phyloP scores from a whole-genome alignment of 2,113 vertebrate genomes.

The Genyomyrus donnyi region DNA sequence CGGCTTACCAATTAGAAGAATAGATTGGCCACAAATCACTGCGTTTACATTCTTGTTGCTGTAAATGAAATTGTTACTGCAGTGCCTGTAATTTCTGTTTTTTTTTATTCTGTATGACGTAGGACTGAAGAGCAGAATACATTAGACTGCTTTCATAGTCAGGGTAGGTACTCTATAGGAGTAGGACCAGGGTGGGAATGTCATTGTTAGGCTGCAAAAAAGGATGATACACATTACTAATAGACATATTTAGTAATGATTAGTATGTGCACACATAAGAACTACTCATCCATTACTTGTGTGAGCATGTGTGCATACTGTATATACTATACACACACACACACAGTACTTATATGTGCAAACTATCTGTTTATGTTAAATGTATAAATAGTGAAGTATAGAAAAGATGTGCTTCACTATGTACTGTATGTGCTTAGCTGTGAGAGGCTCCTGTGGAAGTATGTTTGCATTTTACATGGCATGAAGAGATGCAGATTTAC shows the following conservation, averaged over 20 bases:
- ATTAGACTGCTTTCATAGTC: background rate
- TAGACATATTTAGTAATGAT: background rate
- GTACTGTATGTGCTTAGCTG: background rate
- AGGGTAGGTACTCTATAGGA: background rate
- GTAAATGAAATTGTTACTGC: conserved; percentile 32
- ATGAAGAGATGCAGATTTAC: background rate
- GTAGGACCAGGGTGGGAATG: background rate
- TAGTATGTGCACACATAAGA: background rate
- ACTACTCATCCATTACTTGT: background rate
- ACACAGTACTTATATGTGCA: background rate
- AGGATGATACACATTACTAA: background rate
- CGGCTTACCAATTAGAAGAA: conserved; percentile 8
- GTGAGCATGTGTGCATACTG: background rate
- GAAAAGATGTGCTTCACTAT: background rate
- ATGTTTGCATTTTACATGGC: background rate
- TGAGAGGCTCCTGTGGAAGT: background rate
- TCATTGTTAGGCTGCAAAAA: background rate
- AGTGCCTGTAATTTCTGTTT: conserved; percentile 17
- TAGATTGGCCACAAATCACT: conserved; percentile 1
- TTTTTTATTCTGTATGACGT: background rate
- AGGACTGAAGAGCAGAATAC: background rate
- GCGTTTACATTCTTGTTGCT: background rate
- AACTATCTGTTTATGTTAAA: background rate
- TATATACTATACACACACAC: background rate
- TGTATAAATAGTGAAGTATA: background rate